Evolutionary conservation across 2,113 vertebrate species (phyloP).

Genomic region (Suricata suricatta): DNA sequence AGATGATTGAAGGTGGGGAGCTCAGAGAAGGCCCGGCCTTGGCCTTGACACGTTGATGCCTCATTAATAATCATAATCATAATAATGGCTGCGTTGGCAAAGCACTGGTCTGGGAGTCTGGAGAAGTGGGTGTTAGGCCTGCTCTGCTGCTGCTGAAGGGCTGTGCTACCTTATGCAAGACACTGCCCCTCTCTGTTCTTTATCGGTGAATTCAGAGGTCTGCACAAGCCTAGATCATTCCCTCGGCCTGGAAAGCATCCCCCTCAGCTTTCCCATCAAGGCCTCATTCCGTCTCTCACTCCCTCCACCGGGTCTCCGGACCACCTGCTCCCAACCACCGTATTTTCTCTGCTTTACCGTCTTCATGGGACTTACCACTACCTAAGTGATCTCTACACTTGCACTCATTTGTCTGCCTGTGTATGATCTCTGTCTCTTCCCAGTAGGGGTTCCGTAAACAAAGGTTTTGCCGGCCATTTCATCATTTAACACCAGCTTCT

Average conservation of each 20-base stretch:
- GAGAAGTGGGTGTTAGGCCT: background rate
- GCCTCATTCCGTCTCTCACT: background rate
- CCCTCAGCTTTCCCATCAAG: background rate
- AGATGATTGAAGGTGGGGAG: background rate
- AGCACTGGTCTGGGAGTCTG: background rate
- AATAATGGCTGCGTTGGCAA: background rate
- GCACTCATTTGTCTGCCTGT: background rate
- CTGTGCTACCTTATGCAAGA: background rate
- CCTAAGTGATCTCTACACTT: background rate
- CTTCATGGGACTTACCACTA: background rate
- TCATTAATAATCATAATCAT: background rate
- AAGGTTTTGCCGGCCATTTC: background rate
- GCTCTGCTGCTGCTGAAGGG: background rate
- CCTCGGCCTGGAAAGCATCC: background rate
- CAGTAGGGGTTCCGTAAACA: background rate
- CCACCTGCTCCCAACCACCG: too few relatives aligned
- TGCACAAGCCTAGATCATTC: background rate
- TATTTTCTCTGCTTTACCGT: background rate
- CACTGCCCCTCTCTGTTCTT: background rate
- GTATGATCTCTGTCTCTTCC: background rate
- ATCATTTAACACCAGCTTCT: background rate
- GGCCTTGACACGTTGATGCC: background rate
- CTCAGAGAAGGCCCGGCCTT: background rate
- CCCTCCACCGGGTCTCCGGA: background rate
- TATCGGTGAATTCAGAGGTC: background rate